A percentile compares a stretch with the other conserved stretches of the same genome.
Conservation (phyloP, 2,888 invertebrate genomes). For the Panzeria rudis region DNA sequence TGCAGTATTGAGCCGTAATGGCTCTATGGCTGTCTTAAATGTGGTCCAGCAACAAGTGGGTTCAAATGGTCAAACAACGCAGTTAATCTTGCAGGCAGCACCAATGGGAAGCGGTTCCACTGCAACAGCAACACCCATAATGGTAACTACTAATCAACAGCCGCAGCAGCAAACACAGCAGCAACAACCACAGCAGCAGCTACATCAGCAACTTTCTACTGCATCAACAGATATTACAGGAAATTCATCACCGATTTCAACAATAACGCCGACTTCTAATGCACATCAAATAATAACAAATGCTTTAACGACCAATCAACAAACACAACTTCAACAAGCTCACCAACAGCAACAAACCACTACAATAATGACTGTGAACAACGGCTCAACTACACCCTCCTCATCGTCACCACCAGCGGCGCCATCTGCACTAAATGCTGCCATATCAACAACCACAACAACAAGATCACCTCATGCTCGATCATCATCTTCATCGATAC, state of each 20-base stretch:
- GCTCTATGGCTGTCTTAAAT: conserved; percentile 80
- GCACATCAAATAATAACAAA: conserved; percentile 61
- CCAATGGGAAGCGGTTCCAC: conserved; percentile 71
- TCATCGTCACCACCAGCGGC: conserved; percentile 20
- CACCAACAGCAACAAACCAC: conserved; percentile 49
- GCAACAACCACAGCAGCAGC: conserved; percentile 71
- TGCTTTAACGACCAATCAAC: conserved; percentile 65
- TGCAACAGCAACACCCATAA: conserved; percentile 66
- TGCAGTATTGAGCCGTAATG: conserved; percentile 78
- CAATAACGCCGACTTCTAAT: conserved; percentile 56
- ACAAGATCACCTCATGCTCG: conserved; percentile 48
- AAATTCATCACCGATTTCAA: conserved; percentile 57
- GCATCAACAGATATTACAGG: conserved; percentile 57
- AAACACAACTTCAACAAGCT: conserved; percentile 74
- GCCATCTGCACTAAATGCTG: conserved; percentile 50
- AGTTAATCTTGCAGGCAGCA: conserved; percentile 78
- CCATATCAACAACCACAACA: conserved; percentile 54
- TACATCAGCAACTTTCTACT: conserved; percentile 58
- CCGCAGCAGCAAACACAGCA: conserved; percentile 58
- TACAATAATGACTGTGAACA: conserved; percentile 64
- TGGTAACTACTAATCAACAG: conserved; percentile 71
- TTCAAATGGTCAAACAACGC: conserved; percentile 76
- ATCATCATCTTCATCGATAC: conserved; percentile 27
- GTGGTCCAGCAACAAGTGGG: conserved; percentile 78
- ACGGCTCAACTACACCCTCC: conserved; percentile 18